Evolutionary conservation across 2,113 vertebrate species (phyloP), one percentile per base, ranked within the genome.

Genomic region (Ifrita kowaldi): DNA sequence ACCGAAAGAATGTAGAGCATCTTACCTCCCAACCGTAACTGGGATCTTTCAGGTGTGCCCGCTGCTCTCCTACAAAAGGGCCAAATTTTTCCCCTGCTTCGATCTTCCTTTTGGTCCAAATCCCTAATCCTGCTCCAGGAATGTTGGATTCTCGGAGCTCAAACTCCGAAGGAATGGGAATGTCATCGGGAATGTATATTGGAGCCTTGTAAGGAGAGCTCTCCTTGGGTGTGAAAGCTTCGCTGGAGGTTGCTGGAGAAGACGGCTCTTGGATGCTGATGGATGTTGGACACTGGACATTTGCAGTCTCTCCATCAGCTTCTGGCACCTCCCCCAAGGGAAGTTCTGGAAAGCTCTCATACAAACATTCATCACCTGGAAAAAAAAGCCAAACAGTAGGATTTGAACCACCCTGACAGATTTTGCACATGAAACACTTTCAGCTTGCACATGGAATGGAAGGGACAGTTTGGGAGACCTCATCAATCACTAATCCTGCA

Each of bases 1-100:
- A 81, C 47, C 2, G 0, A 62, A 94, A 77, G 69, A 87, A 93
- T 16, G 63, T 32, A 12, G 27, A 70, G 47, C 44, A 76, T 97
- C 99, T 98, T 99, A 99, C 99, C 99, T 99, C 98, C 99, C 99
- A 99, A 97, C 98, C 99, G 7, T 98, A 99, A 87, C 95, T 96
- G 55, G 98, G 98, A 70, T 98, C 98, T 93, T 98, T 98, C 64
- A 98, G 98, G 92, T 95, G 97, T 59, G 98, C 90, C 33, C 95
- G 97, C 83, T 98, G 98, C 94, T 99, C 98, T 95, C 98, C 99
- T 56, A 98, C 94, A 35, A 99, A 99, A n/a, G 99, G 99, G 96
- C 99, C 99, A 86, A 99, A 98, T 75, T 98, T 98, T 95, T 99
- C 99, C 23, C 99, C 99, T 11, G 96, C 95, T 94, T 98, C 98